Base-by-base conservation (phyloP, 30 jellyfish, hydroid and myxozoan genomes). In the Nemopilema nomurai region DNA sequence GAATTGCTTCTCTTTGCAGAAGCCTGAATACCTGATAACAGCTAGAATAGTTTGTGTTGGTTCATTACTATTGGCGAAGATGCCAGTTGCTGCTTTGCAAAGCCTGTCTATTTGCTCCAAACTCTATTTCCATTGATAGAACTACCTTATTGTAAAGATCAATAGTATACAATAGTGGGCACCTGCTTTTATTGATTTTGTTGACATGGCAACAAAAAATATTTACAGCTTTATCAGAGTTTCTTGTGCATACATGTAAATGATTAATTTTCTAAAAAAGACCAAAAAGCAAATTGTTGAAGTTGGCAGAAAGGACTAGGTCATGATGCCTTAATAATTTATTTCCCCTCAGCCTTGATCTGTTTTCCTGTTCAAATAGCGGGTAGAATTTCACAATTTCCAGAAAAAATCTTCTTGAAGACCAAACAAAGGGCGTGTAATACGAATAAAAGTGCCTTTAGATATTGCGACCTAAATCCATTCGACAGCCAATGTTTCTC, bases 151-250 rank as follows among this genome's bases (percentile, higher is more conserved):
- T 41, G 57, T 41, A 41, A 13, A 13, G 57, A 41, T 41, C 13
- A 41, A 41, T 41, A 13, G 13, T 41, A 41, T 41, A 41, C 13
- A 41, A 13, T 19, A 18, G 28, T 23, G 28, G 17, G 67, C 82
- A 71, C 82, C 82, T 71, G 82, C 82, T 18, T 22, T 13, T 71
- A 71, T 71, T 71, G 31, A 49, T 51, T 28, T 28, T 6, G 82
- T 71, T 28, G 82, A 17, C 23, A 71, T 71, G 57, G 69, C 82
- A 71, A 71, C 82, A 71, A 23, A 49, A 71, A 71, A 71, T 41
- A 71, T 71, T 71, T 18, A 71, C 64, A 28, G 57, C 18, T 25
- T 71, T 16, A 16, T 71, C 20, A 18, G 1, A 71, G 24, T 23
- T 71, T n/a, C 26, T 30, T 30, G 21, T 71, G 64, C 82, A 25